Evolutionary conservation across 2,113 vertebrate genomes (phyloP), one percentile per base, ranked within the genome.

Genomic region (Anthoscopus minutus): DNA sequence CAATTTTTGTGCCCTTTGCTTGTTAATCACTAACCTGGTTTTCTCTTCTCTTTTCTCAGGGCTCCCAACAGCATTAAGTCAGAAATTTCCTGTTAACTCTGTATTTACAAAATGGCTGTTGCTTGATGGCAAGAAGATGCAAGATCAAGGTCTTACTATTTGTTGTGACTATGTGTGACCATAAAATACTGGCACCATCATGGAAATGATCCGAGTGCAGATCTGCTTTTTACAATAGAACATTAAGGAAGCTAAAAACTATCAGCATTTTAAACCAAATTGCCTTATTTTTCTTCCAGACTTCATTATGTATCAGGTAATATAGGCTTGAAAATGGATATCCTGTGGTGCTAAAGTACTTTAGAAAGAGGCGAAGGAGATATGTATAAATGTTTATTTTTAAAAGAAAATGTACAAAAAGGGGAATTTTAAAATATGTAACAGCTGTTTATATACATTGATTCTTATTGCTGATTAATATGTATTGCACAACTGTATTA

Each of bases 291-390:
- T 97, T 98, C 98, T 98, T 99, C 98, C 98, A 98, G 98, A 98
- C 97, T 98, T 98, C 98, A 97, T 97, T 98, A 98, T 97, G 96
- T 98, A 98, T 99, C 98, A 99, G 98, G 98, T 99, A 98, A 98
- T 98, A 98, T 98, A 98, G 97, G 98, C 98, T 98, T 98, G 98
- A 98, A 98, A 98, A 98, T 97, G 97, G 97, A 98, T 98, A 99
- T 97, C 98, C 98, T 99, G 98, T 99, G 99, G 99, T 99, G 99
- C 99, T 99, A 99, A 97, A 98, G 97, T 98, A 97, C 97, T 98
- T 97, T 95, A 98, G 98, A 97, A 98, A 98, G 97, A 97, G 97
- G 97, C 97, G 95, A 96, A 98, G 97, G 97, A 98, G 98, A 97
- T 69, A 92, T 98, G 98, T 98, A 98, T 97, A 98, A 98, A 97